Evolutionary conservation across 2,113 vertebrate species (phyloP).

Genomic region (Enhydra lutris): DNA sequence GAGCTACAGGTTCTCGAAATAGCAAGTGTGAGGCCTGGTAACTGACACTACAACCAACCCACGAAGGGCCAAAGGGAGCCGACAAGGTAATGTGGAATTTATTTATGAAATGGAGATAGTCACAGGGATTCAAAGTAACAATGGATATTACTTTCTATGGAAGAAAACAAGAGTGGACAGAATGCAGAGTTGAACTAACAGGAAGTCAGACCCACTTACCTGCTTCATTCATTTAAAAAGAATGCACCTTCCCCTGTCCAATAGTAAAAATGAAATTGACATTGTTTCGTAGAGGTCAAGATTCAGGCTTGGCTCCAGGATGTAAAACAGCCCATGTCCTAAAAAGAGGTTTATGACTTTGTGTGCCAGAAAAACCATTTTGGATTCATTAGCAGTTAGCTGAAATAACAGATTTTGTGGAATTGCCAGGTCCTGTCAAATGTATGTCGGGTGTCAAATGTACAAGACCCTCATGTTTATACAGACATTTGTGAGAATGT

Average conservation of each 20-base stretch:
- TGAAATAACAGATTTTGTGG: slow-evolving; percentile 70
- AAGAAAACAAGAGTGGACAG: not conserved
- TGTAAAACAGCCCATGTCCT: slow-evolving; percentile 22
- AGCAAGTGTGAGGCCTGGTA: not conserved
- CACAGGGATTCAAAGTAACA: not conserved
- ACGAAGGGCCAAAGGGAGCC: not conserved
- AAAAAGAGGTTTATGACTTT: slow-evolving; percentile 43
- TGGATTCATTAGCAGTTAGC: slow-evolving; percentile 68
- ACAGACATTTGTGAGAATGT: slow-evolving; percentile 33
- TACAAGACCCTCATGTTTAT: slow-evolving; percentile 56
- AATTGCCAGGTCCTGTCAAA: slow-evolving; percentile 66
- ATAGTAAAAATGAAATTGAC: not conserved
- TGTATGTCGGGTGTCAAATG: slow-evolving; percentile 52
- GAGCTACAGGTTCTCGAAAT: not conserved
- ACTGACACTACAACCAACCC: not conserved
- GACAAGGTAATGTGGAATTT: not conserved
- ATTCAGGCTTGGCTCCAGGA: not conserved
- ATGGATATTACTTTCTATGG: not conserved
- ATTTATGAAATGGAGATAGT: not conserved
- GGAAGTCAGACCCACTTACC: slow-evolving; percentile 24
- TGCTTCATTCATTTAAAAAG: not conserved
- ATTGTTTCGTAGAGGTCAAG: not conserved
- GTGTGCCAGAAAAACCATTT: slow-evolving; percentile 64
- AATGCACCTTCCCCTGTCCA: not conserved
- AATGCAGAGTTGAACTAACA: not conserved